Conservation (phyloP, 2,797 vertebrate genomes). For the Graptemys geographica region DNA sequence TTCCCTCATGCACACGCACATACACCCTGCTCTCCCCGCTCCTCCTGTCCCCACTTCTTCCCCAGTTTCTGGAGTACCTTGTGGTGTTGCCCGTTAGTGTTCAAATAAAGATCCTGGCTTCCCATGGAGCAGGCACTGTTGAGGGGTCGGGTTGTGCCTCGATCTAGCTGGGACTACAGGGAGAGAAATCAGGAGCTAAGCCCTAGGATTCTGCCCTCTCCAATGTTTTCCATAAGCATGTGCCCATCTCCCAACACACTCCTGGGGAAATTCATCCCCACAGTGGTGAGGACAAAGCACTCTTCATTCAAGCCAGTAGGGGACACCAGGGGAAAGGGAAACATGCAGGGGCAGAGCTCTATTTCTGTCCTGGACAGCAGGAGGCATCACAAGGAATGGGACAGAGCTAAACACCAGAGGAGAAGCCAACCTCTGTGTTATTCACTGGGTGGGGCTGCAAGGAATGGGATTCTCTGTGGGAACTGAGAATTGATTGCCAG, state of each 20-base stretch:
- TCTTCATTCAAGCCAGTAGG: background rate
- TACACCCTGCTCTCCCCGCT: fast-evolving
- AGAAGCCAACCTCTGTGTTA: background rate
- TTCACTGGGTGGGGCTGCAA: background rate
- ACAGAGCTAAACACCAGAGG: background rate
- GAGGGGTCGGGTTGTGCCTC: background rate
- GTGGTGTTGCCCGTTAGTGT: conserved; percentile 41
- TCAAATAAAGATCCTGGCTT: background rate
- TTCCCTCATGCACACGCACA: background rate
- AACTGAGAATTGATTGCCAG: background rate
- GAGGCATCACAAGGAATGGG: background rate
- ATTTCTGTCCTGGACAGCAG: background rate
- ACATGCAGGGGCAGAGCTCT: background rate
- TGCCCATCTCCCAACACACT: fast-evolving
- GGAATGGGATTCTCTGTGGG: background rate
- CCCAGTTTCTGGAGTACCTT: conserved; percentile 4
- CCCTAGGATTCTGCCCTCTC: background rate
- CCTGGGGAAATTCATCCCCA: background rate
- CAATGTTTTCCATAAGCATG: fast-evolving
- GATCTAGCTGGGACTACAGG: conserved; percentile 45
- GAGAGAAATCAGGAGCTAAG: conserved; percentile 38
- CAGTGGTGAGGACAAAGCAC: background rate
- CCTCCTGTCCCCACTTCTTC: background rate
- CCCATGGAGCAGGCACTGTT: background rate
- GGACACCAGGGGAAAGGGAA: background rate